Evolutionary conservation across 2,888 invertebrate genomes (phyloP), one percentile per base, ranked within the genome.

Genomic region (Gonocerus acuteangulatus): DNA sequence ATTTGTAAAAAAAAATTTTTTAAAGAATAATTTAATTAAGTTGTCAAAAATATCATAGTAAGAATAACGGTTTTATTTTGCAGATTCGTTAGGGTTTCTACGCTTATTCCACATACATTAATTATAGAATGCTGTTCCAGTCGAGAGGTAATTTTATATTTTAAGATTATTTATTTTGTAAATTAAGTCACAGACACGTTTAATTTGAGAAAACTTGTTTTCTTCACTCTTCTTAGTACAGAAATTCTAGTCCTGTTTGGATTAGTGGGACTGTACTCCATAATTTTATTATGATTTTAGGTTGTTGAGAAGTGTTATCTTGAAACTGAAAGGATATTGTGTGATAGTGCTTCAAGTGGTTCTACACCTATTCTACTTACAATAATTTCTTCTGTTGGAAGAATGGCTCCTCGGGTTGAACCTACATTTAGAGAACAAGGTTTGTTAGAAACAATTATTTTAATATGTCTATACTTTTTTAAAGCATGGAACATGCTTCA

Each of bases 51-150:
- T 45, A 45, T 48, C 7, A 7, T 7, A 11, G 7, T 11, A 15
- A 9, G 22, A 48, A 48, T 48, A 48, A 21, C 9, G 19, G 6
- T 48, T 27, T 27, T 27, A 6, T 39, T 62, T 72, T 73, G 52
- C 68, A 80, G 80, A 60, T 72, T 77, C 66, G 84, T 85, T 0
- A 75, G 80, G 69, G 79, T 80, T 49, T 80, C 83, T 3, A 81
- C 83, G 2, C 77, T 85, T 67, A 79, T 82, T 48, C 80, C 82
- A 1, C 74, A 85, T 63, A 84, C 84, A 21, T 77, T 77, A 61
- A 75, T 84, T n/a, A 78, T 78, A 54, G 75, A 76, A 63, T 72
- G 72, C 45, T 72, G 74, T 23, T 72, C 74, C 11, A 71, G 74
- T 19, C 71, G 73, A 68, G 76, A 76, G 71, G 78, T 77, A 69